Conservation (phyloP, 2,888 invertebrate genomes). For the Drymonia ruficornis region DNA sequence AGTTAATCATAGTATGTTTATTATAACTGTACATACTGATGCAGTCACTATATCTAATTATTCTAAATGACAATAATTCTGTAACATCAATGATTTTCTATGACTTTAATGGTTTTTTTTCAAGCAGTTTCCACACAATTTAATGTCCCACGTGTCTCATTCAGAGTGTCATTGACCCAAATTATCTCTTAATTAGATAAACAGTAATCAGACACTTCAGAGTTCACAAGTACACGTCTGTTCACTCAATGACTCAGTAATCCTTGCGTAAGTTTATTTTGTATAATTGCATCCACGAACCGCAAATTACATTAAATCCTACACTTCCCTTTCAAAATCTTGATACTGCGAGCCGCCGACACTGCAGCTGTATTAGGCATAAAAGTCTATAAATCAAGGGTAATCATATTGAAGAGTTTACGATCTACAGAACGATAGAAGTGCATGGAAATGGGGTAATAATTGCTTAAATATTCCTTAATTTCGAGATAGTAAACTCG, state of each 20-base stretch:
- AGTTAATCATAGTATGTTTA: too few relatives aligned
- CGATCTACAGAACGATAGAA: conserved; percentile 15
- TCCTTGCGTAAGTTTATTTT: conserved; percentile 19
- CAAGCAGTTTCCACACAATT: too few relatives aligned
- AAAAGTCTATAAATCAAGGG: conserved; percentile 29
- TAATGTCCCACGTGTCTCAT: conserved; percentile 36
- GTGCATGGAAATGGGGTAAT: not conserved
- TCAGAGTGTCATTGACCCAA: conserved; percentile 38
- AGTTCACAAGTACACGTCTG: conserved; percentile 28
- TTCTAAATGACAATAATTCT: not conserved
- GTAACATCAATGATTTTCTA: not conserved
- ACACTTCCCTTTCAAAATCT: conserved; percentile 38
- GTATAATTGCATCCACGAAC: conserved; percentile 30
- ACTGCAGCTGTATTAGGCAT: conserved; percentile 19
- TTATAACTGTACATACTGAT: too few relatives aligned
- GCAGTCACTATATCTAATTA: not conserved
- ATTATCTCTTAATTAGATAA: conserved; percentile 28
- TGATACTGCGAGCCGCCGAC: conserved; percentile 21
- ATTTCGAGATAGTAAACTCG: too few relatives aligned
- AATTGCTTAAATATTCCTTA: too few relatives aligned
- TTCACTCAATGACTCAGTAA: conserved; percentile 14
- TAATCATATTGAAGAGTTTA: conserved; percentile 14
- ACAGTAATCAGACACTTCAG: conserved; percentile 33
- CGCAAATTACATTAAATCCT: conserved; percentile 28
- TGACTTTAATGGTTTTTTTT: not conserved